phyloP scores from a whole-genome alignment of 2,797 vertebrate genomes.

The Morelia viridis region DNA sequence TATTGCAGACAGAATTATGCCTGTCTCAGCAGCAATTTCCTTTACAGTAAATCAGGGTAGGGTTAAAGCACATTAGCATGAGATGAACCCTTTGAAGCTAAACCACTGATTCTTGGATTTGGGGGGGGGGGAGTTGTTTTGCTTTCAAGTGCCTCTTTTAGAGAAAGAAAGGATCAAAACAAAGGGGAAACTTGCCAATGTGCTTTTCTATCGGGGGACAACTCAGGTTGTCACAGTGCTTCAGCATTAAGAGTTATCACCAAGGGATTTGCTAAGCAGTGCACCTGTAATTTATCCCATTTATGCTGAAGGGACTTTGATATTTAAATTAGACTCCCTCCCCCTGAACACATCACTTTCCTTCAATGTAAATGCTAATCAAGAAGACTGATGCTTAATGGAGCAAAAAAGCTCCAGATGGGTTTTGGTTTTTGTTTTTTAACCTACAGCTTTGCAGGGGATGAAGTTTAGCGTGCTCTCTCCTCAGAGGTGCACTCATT shows the following conservation, averaged over 20 bases:
- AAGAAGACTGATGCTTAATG: constrained; percentile 11
- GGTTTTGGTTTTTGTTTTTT: background rate
- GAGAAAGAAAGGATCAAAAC: background rate
- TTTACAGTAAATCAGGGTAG: background rate
- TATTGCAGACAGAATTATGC: background rate
- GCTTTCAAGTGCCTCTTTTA: background rate
- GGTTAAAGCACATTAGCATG: background rate
- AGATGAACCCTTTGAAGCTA: constrained; percentile 18
- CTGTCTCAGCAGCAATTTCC: background rate
- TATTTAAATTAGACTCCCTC: constrained; percentile 25
- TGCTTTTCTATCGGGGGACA: background rate
- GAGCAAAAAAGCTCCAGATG: constrained; percentile 15
- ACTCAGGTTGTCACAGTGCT: background rate
- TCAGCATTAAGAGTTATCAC: background rate
- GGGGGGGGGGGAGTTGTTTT: background rate
- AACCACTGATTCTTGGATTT: background rate
- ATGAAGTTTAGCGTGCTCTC: background rate
- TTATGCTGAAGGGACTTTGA: constrained; percentile 29
- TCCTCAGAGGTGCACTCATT: background rate
- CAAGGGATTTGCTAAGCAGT: background rate
- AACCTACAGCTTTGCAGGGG: background rate
- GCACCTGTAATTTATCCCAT: constrained; percentile 24
- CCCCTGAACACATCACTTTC: constrained; percentile 1
- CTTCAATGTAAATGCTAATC: constrained; percentile 31
- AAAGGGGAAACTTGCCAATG: background rate